These are phyloP conservation scores for Spongilla lacustris DNA, from an alignment of 37 sponge, comb jelly and placozoan genomes.

Conservation along the genomic window DNA sequence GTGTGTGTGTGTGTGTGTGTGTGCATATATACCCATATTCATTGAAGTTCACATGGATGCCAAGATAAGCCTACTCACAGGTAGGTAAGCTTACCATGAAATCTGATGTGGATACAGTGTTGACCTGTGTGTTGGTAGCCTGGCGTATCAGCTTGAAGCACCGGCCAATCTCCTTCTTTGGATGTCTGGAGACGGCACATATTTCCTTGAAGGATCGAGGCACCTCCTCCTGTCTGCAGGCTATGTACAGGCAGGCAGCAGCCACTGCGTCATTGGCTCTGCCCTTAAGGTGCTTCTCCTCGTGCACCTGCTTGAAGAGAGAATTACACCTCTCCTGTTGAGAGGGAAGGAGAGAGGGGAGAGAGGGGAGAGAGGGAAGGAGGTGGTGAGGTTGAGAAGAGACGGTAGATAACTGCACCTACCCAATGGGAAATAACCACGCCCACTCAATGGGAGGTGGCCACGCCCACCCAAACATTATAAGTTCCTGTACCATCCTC, in stretches of 20 bases:
- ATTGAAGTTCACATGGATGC: background rate
- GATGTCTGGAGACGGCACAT: constrained; percentile 91
- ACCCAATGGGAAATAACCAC: no score
- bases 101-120: constrained; percentile 67
- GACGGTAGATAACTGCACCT: background rate
- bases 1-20: constrained; percentile 6
- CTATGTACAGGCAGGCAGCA: constrained; percentile 96
- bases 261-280: constrained; percentile 95
- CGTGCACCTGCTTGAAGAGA: constrained; percentile 90
- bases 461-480: no score
- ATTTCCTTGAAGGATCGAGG: constrained; percentile 99
- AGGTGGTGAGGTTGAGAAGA: background rate
- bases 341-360: background rate
- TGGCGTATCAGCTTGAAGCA: constrained; percentile 91
- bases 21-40: background rate
- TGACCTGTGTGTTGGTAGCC: constrained; percentile 67
- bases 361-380: background rate
- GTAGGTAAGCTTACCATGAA: constrained; percentile 91
- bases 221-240: constrained; percentile 92
- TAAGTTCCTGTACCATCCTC: no score
- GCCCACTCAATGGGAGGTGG: no score
- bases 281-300: constrained; percentile 88
- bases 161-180: constrained; percentile 96
- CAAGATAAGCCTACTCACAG: background rate
- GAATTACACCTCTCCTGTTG: constrained; percentile 85